Evolutionary conservation across 2,797 vertebrate species (phyloP).

Genomic region (Tenualosa thibaudeaui): DNA sequence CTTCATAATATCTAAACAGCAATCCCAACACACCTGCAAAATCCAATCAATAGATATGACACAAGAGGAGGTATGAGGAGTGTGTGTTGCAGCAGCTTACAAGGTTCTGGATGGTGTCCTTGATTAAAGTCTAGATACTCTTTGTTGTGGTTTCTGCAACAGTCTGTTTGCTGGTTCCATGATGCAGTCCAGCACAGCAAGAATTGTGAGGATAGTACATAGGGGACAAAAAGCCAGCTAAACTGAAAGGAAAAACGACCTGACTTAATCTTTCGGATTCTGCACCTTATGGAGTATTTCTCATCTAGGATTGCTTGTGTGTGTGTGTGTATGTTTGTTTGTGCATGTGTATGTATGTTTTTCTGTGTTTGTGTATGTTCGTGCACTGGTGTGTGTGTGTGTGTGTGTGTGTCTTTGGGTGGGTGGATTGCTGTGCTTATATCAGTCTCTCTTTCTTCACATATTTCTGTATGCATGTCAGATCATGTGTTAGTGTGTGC

Average conservation of each 20-base stretch:
- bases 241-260: background rate
- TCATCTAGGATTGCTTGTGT: background rate
- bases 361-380: background rate
- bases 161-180: background rate
- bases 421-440: background rate
- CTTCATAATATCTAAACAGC: background rate
- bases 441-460: background rate
- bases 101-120: background rate
- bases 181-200: background rate
- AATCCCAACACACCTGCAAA: background rate
- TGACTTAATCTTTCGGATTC: background rate
- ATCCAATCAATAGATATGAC: constrained; percentile 1
- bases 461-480: background rate
- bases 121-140: background rate
- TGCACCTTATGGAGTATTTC: background rate
- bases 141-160: background rate
- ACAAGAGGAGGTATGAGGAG: background rate
- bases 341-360: background rate
- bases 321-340: background rate
- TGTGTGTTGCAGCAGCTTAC: background rate
- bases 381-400: background rate
- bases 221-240: background rate
- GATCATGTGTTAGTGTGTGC: background rate
- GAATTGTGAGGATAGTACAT: background rate
- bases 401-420: background rate